Conservation (phyloP, 2,888 invertebrate species). For the Amblyjoppa fuscipennis region DNA sequence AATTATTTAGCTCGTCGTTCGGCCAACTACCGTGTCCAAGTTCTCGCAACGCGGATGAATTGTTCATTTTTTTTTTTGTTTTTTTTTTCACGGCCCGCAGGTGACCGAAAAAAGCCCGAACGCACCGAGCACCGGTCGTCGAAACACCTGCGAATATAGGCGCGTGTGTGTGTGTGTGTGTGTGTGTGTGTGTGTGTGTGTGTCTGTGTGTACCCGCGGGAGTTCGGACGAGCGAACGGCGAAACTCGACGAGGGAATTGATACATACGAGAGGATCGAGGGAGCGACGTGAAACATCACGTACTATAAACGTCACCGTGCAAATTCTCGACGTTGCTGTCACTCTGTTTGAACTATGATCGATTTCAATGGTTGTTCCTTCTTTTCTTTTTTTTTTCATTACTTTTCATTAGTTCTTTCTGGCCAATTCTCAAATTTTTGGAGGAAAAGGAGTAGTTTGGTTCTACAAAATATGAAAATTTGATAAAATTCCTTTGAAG, state of each 20-base stretch:
- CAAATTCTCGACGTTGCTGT: not conserved
- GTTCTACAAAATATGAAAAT: not conserved
- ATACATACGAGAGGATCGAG: constrained; percentile 29
- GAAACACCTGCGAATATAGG: constrained; percentile 57
- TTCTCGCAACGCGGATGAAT: not conserved
- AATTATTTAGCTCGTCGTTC: constrained; percentile 47
- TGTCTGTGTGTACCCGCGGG: not conserved
- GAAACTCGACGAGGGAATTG: constrained; percentile 2
- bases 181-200: no score
- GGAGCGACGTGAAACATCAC: constrained; percentile 34
- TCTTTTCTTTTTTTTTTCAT: not conserved
- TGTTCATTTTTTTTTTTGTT: constrained; percentile 9
- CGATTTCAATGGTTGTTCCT: not conserved
- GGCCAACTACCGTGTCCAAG: constrained; percentile 11
- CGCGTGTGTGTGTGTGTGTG: no score
- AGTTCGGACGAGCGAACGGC: constrained; percentile 6
- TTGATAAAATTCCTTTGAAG: not conserved
- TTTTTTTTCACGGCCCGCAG: constrained; percentile 38
- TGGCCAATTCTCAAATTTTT: not conserved
- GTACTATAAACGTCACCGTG: constrained; percentile 5
- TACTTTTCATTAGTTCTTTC: not conserved
- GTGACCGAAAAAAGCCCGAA: constrained; percentile 57
- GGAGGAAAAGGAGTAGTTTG: not conserved
- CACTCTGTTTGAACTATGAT: not conserved
- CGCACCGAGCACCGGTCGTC: constrained; percentile 53